Evolutionary conservation across 2,113 vertebrate species (phyloP).

Genomic region (Dipodomys stephensi): DNA sequence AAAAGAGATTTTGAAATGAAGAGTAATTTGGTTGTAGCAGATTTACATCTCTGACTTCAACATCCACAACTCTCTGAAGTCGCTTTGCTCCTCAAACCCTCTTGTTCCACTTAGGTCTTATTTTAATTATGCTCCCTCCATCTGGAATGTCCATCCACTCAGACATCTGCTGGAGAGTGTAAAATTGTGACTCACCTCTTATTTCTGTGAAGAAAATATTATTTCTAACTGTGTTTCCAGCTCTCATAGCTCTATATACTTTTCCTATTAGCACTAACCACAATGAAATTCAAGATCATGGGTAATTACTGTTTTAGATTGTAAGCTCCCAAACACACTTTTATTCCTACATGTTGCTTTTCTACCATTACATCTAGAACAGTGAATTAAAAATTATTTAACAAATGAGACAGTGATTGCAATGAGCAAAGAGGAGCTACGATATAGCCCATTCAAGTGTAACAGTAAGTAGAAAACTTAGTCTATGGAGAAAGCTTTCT

Average conservation of each 20-base stretch:
- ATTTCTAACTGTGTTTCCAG: neutral
- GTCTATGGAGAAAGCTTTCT: neutral
- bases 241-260: neutral
- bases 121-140: neutral
- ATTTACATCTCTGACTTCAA: neutral
- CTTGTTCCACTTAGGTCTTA: neutral
- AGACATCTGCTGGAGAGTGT: too few relatives aligned
- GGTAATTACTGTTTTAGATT: slow-evolving; percentile 3
- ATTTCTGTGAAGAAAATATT: neutral
- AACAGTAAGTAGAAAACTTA: neutral
- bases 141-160: neutral
- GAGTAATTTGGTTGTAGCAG: neutral
- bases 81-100: neutral
- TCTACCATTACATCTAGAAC: neutral
- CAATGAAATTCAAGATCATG: slow-evolving; percentile 24
- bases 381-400: neutral
- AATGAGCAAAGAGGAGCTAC: neutral
- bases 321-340: neutral
- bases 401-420: neutral
- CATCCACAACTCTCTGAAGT: neutral
- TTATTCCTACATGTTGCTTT: neutral
- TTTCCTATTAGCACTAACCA: slow-evolving; percentile 5
- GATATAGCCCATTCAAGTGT: neutral
- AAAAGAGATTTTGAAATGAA: neutral
- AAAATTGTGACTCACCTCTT: neutral